Conservation (phyloP, 2,113 vertebrate genomes). For the Takifugu bimaculatus region DNA sequence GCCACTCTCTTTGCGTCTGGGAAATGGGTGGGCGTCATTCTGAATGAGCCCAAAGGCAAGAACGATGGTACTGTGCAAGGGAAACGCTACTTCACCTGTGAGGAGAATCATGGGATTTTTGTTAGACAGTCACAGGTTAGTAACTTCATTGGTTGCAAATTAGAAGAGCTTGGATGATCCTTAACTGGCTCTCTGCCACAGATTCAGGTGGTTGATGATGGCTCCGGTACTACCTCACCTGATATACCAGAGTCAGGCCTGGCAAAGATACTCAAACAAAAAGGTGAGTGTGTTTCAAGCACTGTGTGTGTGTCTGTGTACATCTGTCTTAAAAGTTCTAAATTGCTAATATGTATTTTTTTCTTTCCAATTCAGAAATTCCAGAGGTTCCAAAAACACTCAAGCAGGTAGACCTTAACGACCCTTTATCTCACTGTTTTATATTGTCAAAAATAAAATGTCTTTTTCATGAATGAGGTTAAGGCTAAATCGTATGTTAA, state of each 20-base stretch:
- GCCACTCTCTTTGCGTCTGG: constrained; percentile 93
- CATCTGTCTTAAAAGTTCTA: background rate
- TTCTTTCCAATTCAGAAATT: constrained; percentile 43
- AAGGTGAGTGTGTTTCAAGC: constrained; percentile 30
- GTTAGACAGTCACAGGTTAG: constrained; percentile 92
- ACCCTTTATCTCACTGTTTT: background rate
- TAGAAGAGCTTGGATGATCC: too few relatives aligned
- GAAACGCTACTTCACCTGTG: constrained; percentile 90
- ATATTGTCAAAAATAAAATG: background rate
- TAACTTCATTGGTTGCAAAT: background rate
- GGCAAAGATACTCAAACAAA: constrained; percentile 50
- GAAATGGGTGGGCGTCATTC: constrained; percentile 95
- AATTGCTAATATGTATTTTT: constrained; percentile 4
- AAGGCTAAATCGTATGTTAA: background rate
- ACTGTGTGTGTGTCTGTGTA: background rate
- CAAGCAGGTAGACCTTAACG: constrained; percentile 53
- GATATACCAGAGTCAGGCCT: constrained; percentile 51
- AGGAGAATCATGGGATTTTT: constrained; percentile 95
- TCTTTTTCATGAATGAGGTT: background rate
- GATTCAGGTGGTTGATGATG: constrained; percentile 64
- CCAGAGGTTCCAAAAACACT: constrained; percentile 59
- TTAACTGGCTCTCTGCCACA: constrained; percentile 14
- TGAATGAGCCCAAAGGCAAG: constrained; percentile 94
- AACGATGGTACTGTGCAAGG: constrained; percentile 95
- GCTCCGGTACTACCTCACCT: constrained; percentile 57